Evolutionary conservation across 2,797 vertebrate genomes (phyloP), one percentile per base, ranked within the genome.

Genomic region (Syncerus caffer): DNA sequence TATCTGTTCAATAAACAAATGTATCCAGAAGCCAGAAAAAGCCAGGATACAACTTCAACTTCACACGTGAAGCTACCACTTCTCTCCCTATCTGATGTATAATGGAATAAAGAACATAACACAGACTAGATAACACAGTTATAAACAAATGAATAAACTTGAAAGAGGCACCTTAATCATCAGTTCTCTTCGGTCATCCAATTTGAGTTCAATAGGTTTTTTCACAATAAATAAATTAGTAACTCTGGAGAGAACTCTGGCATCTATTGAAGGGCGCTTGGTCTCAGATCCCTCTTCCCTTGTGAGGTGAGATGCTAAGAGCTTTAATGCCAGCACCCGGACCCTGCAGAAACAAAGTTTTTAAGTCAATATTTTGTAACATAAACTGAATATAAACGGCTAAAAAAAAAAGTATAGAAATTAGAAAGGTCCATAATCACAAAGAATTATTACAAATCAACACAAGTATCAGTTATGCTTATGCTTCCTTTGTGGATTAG

Each of bases 121-220:
- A 78, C 55, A 87, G 83, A 89, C 53, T 4, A 71, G 45, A 38
- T 17, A 21, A 84, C 42, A 55, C 1, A 55, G 47, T 21, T 79
- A 79, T 21, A 50, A 50, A 79, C 47, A 79, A 79, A 79, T 13
- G 47, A 50, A 79, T 15, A 85, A 82, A 67, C 82, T 47, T 21
- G 16, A 42, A 90, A n/a, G 19, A 93, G 92, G 96, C 98, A 99
- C 99, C 99, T 99, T 99, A 85, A 99, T 99, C 95, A 99, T 89
- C 0, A 99, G 99, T 97, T 99, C 99, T 79, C 74, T 98, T 97
- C 99, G 98, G 95, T 99, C 99, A 98, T 99, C 99, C 97, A 99
- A 91, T 58, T 98, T 98, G 97, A 99, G 97, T 87, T 99, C 99
- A 93, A 99, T 83, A 67, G 98, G 95, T 95, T 98, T 99, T 98